Base-by-base conservation (phyloP, 2,888 invertebrate species). In the Fissipunctia ypsillon region DNA sequence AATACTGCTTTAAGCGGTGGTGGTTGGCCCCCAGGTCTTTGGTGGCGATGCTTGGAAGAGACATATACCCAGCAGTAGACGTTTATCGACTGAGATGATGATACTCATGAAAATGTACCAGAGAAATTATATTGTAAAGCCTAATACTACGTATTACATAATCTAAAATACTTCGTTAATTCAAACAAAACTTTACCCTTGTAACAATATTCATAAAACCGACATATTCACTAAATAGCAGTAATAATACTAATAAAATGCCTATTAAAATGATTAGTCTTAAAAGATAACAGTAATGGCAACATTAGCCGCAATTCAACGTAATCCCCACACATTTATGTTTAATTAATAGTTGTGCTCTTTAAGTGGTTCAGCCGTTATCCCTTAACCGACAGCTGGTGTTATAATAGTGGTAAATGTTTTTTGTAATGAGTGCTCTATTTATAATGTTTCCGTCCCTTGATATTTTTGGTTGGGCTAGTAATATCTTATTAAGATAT, bases 231-330 rank as follows among this genome's bases (percentile, higher is more conserved):
- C 69, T 71, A 76, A 86, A 84, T 84, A 83, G 78, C 70, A 25
- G 76, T 69, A 83, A 73, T 76, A 63, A 75, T 10, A 73, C 69
- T 82, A 86, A 73, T 86, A 86, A 84, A 86, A 84, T 61, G 76
- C 72, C 83, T 80, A 89, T 92, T 90, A 87, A 87, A 90, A 88
- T 85, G 88, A 89, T 90, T 86, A 85, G 83, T 78, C 77, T 84
- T 81, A 87, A 78, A 87, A 90, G 90, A 91, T 91, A 91, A 91
- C 86, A 82, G 78, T 88, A 92, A 92, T 88, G 74, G 87, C 75
- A n/a, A 65, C 79, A 85, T 91, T 88, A 76, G 82, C 84, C 73
- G 64, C 69, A 73, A 69, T 78, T 81, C 68, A 65, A 78, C 76
- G 80, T 83, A 82, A 86, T 86, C 80, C 74, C 73, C 67, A 83